These are phyloP conservation scores for Dynastes maya DNA, from an alignment of 2,888 invertebrate genomes.

Conservation along the genomic window DNA sequence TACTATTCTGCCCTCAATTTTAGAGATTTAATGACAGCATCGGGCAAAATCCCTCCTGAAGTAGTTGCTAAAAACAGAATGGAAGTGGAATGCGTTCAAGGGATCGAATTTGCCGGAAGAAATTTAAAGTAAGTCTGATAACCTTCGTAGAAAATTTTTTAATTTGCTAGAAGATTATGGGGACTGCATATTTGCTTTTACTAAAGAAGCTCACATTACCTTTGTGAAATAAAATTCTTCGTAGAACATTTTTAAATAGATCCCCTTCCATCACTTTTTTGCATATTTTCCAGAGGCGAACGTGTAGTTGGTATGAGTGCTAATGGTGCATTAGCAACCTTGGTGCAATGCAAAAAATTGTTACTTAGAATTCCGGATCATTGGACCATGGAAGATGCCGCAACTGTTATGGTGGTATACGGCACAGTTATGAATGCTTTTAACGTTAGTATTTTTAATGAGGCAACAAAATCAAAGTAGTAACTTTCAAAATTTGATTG, in stretches of 20 bases:
- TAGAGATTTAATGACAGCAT: slow-evolving; percentile 94
- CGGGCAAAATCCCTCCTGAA: slow-evolving; percentile 89
- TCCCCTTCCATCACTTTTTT: too few species aligned
- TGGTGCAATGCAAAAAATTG: slow-evolving; percentile 73
- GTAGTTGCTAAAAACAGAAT: slow-evolving; percentile 78
- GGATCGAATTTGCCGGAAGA: slow-evolving; percentile 75
- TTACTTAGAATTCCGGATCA: slow-evolving; percentile 80
- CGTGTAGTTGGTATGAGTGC: slow-evolving; percentile 79
- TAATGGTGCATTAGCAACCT: slow-evolving; percentile 75
- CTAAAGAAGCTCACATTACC: too few species aligned
- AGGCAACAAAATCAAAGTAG: background rate
- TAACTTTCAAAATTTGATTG: background rate
- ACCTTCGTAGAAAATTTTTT: too few species aligned
- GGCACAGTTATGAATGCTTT: slow-evolving; percentile 71
- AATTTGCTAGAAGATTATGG: too few species aligned
- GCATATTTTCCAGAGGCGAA: slow-evolving; percentile 70
- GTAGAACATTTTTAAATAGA: too few species aligned
- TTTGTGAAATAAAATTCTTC: too few species aligned
- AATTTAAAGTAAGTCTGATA: slow-evolving; percentile 57
- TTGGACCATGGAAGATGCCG: slow-evolving; percentile 84
- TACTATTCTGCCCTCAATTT: slow-evolving; percentile 90
- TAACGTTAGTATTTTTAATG: background rate
- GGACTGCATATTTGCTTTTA: too few species aligned
- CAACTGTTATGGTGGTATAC: slow-evolving; percentile 85
- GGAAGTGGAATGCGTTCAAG: slow-evolving; percentile 73